A percentile compares a stretch with the other conserved stretches of the same genome.
Evolutionary conservation across 2,888 invertebrate genomes (phyloP).

Genomic region (Lasius fuliginosus): DNA sequence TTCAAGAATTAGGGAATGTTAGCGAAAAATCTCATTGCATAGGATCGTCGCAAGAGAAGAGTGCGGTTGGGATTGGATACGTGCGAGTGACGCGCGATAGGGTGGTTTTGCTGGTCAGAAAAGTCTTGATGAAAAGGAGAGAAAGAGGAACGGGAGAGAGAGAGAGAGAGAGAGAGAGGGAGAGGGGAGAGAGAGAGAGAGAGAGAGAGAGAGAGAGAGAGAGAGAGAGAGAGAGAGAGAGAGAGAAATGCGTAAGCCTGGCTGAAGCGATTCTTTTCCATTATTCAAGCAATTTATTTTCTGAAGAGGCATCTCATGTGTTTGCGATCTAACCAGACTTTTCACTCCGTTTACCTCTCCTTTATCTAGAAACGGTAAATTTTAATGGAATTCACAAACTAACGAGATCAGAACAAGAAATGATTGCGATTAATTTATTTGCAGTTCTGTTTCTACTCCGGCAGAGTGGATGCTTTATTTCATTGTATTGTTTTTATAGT

Average conservation of each 20-base stretch:
- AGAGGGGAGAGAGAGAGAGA: conserved; percentile 28
- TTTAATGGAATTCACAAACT: conserved; percentile 29
- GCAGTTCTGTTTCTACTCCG: not conserved
- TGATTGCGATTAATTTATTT: conserved; percentile 24
- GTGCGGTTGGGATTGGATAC: conserved; percentile 40
- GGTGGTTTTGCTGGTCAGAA: conserved; percentile 25
- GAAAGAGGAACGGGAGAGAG: conserved; percentile 19
- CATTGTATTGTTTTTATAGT: not conserved
- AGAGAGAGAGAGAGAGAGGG: conserved; percentile 15
- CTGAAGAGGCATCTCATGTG: conserved; percentile 30
- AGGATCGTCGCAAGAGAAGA: conserved; percentile 32
- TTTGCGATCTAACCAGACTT: conserved; percentile 30
- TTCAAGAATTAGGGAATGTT: not conserved
- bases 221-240: conserved; percentile 35
- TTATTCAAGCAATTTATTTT: conserved; percentile 81
- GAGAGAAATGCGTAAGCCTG: conserved; percentile 66
- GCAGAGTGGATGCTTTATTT: not conserved
- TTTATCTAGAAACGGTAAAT: conserved; percentile 12
- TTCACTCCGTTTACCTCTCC: not conserved
- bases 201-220: conserved; percentile 18
- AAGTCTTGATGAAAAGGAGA: conserved; percentile 45
- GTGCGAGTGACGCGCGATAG: conserved; percentile 56
- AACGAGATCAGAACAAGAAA: not conserved
- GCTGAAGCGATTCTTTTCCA: conserved; percentile 76
- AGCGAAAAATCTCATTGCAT: conserved; percentile 39